A percentile compares a stretch with the other conserved stretches of the same genome.
These are phyloP conservation scores for Chrysoperla carnea DNA, from an alignment of 1,140 invertebrate genomes.

Conservation along the genomic window DNA sequence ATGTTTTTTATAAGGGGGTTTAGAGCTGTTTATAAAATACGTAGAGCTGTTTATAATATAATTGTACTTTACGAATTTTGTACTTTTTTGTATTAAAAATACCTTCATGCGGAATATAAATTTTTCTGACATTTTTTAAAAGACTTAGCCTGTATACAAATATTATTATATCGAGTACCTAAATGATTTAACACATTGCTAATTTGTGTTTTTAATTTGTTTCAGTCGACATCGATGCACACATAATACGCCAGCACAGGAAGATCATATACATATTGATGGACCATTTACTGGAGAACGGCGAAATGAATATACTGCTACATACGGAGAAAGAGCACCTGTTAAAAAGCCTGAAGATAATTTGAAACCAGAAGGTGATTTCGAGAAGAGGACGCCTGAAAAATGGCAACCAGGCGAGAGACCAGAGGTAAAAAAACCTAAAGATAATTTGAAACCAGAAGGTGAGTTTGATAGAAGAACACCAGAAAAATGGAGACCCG, in stretches of 20 bases:
- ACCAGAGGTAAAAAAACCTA: slow-evolving; percentile 31
- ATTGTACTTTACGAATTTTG: too few relatives aligned
- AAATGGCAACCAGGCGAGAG: slow-evolving; percentile 28
- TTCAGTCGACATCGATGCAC: slow-evolving; percentile 29
- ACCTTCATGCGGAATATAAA: too few relatives aligned
- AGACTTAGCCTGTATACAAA: too few relatives aligned
- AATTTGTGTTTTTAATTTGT: too few relatives aligned
- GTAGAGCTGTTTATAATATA: too few relatives aligned
- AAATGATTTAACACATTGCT: too few relatives aligned
- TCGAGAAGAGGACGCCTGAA: slow-evolving; percentile 14
- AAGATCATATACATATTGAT: slow-evolving; percentile 34
- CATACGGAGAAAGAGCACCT: slow-evolving; percentile 29
- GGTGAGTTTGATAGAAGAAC: slow-evolving; percentile 38
- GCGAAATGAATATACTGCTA: slow-evolving; percentile 31
- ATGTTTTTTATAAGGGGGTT: too few relatives aligned
- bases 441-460: slow-evolving; percentile 44
- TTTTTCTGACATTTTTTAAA: too few relatives aligned
- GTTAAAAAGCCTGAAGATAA: slow-evolving; percentile 36
- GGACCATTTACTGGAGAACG: slow-evolving; percentile 31
- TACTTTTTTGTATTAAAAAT: too few relatives aligned
- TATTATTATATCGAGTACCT: too few relatives aligned
- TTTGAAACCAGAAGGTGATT: slow-evolving; percentile 33
- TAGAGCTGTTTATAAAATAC: too few relatives aligned
- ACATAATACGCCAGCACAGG: slow-evolving; percentile 23
- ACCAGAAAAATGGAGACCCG: slow-evolving; percentile 21